These are phyloP conservation scores for Parotia lawesii DNA, from an alignment of 2,113 vertebrate genomes.

Conservation along the genomic window DNA sequence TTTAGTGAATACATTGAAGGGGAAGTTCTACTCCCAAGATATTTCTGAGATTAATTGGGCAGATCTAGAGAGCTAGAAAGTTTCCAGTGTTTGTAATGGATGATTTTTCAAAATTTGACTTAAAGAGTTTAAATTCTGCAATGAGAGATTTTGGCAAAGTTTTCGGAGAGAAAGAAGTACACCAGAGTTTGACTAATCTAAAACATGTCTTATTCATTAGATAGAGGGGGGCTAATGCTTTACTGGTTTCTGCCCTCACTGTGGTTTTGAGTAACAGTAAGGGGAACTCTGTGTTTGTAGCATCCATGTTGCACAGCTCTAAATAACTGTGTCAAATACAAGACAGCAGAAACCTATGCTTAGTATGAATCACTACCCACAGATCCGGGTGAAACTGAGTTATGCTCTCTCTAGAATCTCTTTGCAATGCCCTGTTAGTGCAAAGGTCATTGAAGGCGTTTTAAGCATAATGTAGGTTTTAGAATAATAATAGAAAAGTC, in stretches of 20 bases:
- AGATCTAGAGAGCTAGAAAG: neutral
- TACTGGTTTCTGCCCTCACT: neutral
- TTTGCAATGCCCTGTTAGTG: neutral
- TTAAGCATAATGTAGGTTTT: neutral
- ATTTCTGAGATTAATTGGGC: slow-evolving; percentile 29
- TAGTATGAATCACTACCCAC: neutral
- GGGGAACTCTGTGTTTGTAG: neutral
- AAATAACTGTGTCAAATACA: neutral
- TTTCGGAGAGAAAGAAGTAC: neutral
- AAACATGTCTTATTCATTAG: neutral
- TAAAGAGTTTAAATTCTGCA: slow-evolving; percentile 21
- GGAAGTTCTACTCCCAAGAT: neutral
- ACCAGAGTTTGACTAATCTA: neutral
- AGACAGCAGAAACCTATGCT: neutral
- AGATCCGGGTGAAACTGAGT: neutral
- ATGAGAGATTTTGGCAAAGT: neutral
- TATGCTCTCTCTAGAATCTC: neutral
- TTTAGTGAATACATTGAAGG: neutral
- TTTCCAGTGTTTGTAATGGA: slow-evolving; percentile 3
- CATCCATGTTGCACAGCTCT: neutral
- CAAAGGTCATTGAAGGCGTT: neutral
- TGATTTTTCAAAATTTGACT: neutral
- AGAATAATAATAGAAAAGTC: neutral
- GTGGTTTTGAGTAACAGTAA: neutral
- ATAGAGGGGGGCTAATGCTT: neutral